A percentile compares a stretch with the other conserved stretches of the same genome.
Evolutionary conservation across 2,797 vertebrate species (phyloP).

Genomic region (Myripristis jacobus): DNA sequence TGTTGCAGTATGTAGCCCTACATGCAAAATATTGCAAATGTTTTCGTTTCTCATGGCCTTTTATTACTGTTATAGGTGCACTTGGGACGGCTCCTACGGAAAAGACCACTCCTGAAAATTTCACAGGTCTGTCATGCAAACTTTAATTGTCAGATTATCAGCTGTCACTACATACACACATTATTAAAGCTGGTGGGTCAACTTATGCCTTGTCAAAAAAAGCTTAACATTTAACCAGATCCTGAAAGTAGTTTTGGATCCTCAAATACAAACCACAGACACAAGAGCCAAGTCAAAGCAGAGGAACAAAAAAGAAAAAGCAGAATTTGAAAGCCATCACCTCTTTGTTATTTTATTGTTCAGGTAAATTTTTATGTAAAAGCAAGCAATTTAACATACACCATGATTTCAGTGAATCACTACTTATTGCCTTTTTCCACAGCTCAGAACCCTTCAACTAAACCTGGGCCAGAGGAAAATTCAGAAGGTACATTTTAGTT

Average conservation of each 20-base stretch:
- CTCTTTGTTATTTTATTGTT: not conserved
- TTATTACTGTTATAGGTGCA: constrained; percentile 51
- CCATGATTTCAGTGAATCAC: not conserved
- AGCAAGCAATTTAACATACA: not conserved
- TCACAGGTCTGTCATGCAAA: constrained; percentile 66
- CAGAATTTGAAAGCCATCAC: not conserved
- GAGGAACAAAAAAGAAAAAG: too few relatives aligned
- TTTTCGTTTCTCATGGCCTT: not conserved
- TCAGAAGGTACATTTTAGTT: constrained; percentile 55
- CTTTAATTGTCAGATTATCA: not conserved
- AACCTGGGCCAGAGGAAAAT: constrained; percentile 36
- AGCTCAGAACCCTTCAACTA: constrained; percentile 46
- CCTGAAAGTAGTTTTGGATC: constrained; percentile 45
- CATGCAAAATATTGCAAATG: not conserved
- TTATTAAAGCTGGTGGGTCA: too few relatives aligned
- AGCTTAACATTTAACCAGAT: constrained; percentile 20
- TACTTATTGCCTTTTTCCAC: constrained; percentile 17
- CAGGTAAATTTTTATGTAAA: not conserved
- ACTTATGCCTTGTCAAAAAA: too few relatives aligned
- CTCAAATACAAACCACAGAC: not conserved
- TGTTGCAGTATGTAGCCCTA: not conserved
- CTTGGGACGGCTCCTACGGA: constrained; percentile 43
- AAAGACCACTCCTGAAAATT: constrained; percentile 25
- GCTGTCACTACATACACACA: too few relatives aligned
- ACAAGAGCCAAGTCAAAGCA: constrained; percentile 1